Evolutionary conservation across 2,888 invertebrate species (phyloP).

Genomic region (Agrotis segetum): DNA sequence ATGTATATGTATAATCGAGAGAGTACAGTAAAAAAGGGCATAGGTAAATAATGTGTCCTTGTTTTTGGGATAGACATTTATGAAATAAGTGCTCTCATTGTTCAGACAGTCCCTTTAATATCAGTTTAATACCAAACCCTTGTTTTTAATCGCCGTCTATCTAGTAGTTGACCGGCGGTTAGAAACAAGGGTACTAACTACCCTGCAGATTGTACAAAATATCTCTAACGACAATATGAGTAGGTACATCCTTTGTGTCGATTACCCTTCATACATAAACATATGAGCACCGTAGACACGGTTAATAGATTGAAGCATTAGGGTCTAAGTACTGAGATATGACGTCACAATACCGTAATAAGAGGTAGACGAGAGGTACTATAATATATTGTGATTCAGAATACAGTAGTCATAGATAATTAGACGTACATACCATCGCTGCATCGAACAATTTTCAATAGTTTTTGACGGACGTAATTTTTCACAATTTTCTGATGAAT

Average conservation of each 20-base stretch:
- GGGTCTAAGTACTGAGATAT: slow-evolving; percentile 19
- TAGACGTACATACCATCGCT: too few relatives aligned
- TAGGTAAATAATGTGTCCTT: too few relatives aligned
- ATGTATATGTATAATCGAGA: too few relatives aligned
- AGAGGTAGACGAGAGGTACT: not conserved
- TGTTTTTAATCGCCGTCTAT: slow-evolving; percentile 17
- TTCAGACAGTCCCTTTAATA: not conserved
- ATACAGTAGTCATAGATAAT: too few relatives aligned
- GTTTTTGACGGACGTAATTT: too few relatives aligned
- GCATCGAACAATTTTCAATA: too few relatives aligned
- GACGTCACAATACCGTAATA: not conserved
- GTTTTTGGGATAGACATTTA: too few relatives aligned
- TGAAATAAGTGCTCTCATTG: too few relatives aligned
- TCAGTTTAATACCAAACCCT: slow-evolving; percentile 29
- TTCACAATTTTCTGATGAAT: too few relatives aligned
- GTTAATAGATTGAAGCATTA: slow-evolving; percentile 43
- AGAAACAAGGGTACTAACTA: too few relatives aligned
- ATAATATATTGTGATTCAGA: too few relatives aligned
- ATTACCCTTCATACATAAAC: slow-evolving; percentile 39
- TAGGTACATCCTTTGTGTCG: slow-evolving; percentile 27
- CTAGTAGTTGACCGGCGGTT: not conserved
- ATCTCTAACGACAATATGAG: slow-evolving; percentile 31
- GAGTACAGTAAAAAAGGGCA: too few relatives aligned
- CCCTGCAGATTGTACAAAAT: not conserved
- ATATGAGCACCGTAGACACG: slow-evolving; percentile 27